Percentiles rank a stretch among this genome's conserved stretches.
Conservation (phyloP, 2,888 invertebrate species). For the Leptothorax acervorum region DNA sequence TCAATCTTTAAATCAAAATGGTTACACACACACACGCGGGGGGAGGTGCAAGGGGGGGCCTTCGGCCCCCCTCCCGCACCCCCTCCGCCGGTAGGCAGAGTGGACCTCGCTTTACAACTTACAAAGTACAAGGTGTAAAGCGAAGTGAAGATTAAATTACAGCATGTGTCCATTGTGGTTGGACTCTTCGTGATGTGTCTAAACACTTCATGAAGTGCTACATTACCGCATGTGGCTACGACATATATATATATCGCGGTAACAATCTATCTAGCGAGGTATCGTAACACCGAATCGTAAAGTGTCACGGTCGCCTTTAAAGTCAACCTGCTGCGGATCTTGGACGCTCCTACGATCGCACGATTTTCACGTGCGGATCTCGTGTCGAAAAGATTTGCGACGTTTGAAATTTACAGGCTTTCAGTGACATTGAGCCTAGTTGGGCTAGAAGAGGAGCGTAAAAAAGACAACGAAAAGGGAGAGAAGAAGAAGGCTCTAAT, state of each 20-base stretch:
- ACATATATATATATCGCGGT: background rate
- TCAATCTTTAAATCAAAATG: too few species aligned
- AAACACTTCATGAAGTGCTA: too few species aligned
- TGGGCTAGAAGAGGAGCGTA: constrained; percentile 11
- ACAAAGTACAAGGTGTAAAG: too few species aligned
- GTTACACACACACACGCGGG: too few species aligned
- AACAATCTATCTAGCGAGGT: background rate
- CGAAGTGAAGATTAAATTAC: too few species aligned
- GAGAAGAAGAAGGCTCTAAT: constrained; percentile 74
- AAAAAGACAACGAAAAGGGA: constrained; percentile 1
- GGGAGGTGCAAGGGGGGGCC: too few species aligned
- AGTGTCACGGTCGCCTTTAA: constrained; percentile 37
- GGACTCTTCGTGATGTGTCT: too few species aligned
- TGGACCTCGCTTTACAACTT: too few species aligned
- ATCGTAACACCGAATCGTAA: constrained; percentile 21
- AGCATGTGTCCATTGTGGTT: too few species aligned
- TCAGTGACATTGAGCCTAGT: constrained; percentile 73
- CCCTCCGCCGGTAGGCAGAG: too few species aligned
- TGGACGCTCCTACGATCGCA: constrained; percentile 3
- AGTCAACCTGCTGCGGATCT: constrained; percentile 16
- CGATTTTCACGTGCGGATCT: constrained; percentile 52
- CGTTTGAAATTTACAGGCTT: constrained; percentile 70
- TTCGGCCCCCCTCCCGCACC: too few species aligned
- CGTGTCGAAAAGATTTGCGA: constrained; percentile 59
- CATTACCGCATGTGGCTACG: too few species aligned